Evolutionary conservation across 2,888 invertebrate species (phyloP), one percentile per base, ranked within the genome.

Genomic region (Dione vanillae): DNA sequence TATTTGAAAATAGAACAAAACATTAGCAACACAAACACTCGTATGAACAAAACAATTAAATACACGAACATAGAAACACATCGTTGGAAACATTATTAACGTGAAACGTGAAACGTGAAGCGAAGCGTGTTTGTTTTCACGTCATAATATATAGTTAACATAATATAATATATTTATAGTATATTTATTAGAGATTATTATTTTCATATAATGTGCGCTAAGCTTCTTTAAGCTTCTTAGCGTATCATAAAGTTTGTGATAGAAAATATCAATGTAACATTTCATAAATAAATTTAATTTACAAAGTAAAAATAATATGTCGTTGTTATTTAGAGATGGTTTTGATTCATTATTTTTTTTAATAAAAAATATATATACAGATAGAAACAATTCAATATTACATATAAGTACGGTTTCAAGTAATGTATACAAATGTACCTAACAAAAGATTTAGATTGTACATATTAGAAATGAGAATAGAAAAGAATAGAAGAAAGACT

Each of bases 21-120:
- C 43, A 43, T 59, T 40, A 61, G n/a, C 37, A 70, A 43, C 58
- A 72, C 69, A 75, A 71, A 75, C 77, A 77, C 77, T 70, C 77
- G 62, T 73, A 41, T 72, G 76, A 72, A 74, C 47, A 74, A 76
- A 72, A 67, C 62, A 73, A 69, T 70, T 56, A 72, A 72, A 73
- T 73, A 73, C 67, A 65, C 54, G 70, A 65, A 73, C 67, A 62
- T 70, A 65, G 73, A 80, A 80, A 78, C 76, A 64, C 72, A 61
- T 54, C 35, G 20, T 59, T 59, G 41, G 59, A 20, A 59, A 59
- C 27, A 27, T 20, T 45, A 43, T 27, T 45, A 61, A 27, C 45
- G 43, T 43, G 45, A 45, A 27, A 5, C 5, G 5, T 27, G 27
- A 27, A 61, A 45, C 61, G 27, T 35, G 45, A 61, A 61, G 61